A percentile compares a stretch with the other conserved stretches of the same genome.
These are phyloP conservation scores for Quadriops clusia DNA, from an alignment of 2,888 invertebrate genomes.

Conservation along the genomic window DNA sequence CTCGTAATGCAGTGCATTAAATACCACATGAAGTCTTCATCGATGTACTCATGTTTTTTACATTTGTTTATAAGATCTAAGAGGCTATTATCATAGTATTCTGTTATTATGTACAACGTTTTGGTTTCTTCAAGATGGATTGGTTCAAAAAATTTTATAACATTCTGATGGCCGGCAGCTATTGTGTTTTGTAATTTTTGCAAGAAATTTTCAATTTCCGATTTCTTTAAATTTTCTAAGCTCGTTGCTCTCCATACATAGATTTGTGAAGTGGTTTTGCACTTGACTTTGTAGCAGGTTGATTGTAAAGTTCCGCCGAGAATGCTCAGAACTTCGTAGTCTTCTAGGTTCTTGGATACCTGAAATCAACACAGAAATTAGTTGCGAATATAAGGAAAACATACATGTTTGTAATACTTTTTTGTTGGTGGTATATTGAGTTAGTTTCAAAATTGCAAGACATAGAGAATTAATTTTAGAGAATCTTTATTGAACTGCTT, in stretches of 20 bases:
- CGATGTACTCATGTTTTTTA: constrained; percentile 36
- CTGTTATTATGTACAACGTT: constrained; percentile 50
- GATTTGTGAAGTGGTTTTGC: constrained; percentile 41
- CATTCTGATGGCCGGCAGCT: constrained; percentile 19
- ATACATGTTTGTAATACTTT: too few relatives aligned
- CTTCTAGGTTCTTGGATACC: constrained; percentile 21
- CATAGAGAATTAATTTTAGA: too few relatives aligned
- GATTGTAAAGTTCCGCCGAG: constrained; percentile 48
- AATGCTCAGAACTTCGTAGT: constrained; percentile 46
- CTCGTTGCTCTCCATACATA: constrained; percentile 52
- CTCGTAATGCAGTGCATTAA: constrained; percentile 29
- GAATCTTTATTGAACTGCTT: too few relatives aligned
- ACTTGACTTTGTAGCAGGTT: constrained; percentile 47
- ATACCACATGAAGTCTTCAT: constrained; percentile 50
- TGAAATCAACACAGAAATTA: too few relatives aligned
- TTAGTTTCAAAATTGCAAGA: too few relatives aligned
- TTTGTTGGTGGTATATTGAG: too few relatives aligned
- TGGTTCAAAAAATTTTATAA: constrained; percentile 27
- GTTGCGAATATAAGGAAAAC: too few relatives aligned
- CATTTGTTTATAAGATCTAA: constrained; percentile 43
- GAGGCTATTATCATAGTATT: constrained; percentile 51
- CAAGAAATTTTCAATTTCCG: constrained; percentile 36
- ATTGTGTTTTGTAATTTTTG: constrained; percentile 26
- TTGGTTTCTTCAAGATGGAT: constrained; percentile 44
- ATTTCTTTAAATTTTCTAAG: constrained; percentile 42